Conservation (phyloP, 2,888 invertebrate species). For the Drosophila helvetica region DNA sequence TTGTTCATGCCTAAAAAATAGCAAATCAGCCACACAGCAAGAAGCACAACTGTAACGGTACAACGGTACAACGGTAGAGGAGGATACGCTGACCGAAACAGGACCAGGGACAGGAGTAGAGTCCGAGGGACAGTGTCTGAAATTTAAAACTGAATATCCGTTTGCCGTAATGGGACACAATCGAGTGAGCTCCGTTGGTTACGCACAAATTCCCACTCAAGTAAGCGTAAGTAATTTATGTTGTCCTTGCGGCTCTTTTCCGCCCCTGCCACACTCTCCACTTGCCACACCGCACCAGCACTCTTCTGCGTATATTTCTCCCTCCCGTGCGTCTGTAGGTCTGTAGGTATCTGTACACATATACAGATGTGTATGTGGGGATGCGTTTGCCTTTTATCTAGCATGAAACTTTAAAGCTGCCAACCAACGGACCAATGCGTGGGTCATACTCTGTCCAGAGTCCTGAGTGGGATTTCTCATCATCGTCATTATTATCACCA, state of each 20-base stretch:
- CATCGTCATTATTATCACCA: slow-evolving; percentile 28
- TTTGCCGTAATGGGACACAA: slow-evolving; percentile 78
- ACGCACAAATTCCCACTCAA: slow-evolving; percentile 81
- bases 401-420: slow-evolving; percentile 74
- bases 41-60: slow-evolving; percentile 27
- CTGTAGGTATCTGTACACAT: neutral
- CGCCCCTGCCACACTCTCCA: slow-evolving; percentile 10
- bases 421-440: slow-evolving; percentile 49
- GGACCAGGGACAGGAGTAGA: neutral
- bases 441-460: slow-evolving; percentile 45
- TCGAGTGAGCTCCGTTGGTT: slow-evolving; percentile 78
- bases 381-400: slow-evolving; percentile 62
- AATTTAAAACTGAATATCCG: slow-evolving; percentile 77
- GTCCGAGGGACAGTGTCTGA: slow-evolving; percentile 51
- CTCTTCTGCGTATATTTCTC: neutral
- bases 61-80: slow-evolving; percentile 4
- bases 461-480: slow-evolving; percentile 43
- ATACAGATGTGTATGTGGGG: slow-evolving; percentile 7
- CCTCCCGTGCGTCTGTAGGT: neutral
- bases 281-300: neutral
- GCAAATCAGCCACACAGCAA: slow-evolving; percentile 6
- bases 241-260: slow-evolving; percentile 74
- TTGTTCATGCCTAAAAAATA: slow-evolving; percentile 77
- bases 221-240: slow-evolving; percentile 82
- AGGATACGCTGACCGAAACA: neutral